Evolutionary conservation across 2,888 invertebrate genomes (phyloP).

Genomic region (Ectemnius cavifrons): DNA sequence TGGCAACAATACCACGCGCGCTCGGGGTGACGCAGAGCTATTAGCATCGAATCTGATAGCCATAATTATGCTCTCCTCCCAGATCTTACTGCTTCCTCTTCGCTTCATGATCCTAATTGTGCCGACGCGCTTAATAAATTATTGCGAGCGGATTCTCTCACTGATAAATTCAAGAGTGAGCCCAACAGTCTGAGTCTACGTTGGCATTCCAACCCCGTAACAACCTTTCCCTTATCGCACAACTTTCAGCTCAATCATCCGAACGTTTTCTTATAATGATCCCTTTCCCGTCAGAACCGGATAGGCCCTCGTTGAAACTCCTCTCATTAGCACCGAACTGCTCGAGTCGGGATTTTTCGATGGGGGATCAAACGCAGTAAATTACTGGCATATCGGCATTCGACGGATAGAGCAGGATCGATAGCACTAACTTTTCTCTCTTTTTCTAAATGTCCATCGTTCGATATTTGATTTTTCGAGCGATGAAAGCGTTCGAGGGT

Average conservation of each 20-base stretch:
- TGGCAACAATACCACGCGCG: conserved; percentile 60
- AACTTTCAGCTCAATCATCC: not conserved
- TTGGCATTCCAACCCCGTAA: not conserved
- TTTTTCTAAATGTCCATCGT: not conserved
- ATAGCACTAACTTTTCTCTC: not conserved
- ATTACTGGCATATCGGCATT: not conserved
- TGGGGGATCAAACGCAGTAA: not conserved
- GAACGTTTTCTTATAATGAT: conserved; percentile 6
- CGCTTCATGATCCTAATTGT: conserved; percentile 53
- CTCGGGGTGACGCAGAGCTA: conserved; percentile 60
- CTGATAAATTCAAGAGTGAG: conserved; percentile 7
- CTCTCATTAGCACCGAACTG: conserved; percentile 1
- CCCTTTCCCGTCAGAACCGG: not conserved
- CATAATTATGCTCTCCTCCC: conserved; percentile 60
- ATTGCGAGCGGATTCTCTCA: conserved; percentile 4
- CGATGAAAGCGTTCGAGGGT: too few species aligned
- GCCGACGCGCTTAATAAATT: conserved; percentile 41
- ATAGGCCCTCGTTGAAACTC: not conserved
- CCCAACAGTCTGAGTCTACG: not conserved
- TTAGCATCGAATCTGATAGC: conserved; percentile 64
- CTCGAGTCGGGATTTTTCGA: not conserved
- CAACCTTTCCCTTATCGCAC: not conserved
- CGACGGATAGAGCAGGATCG: not conserved
- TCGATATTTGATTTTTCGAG: too few species aligned
- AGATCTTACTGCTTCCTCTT: conserved; percentile 45